These are phyloP conservation scores for Hypanus sabinus DNA, from an alignment of 2,113 vertebrate genomes.

Conservation along the genomic window DNA sequence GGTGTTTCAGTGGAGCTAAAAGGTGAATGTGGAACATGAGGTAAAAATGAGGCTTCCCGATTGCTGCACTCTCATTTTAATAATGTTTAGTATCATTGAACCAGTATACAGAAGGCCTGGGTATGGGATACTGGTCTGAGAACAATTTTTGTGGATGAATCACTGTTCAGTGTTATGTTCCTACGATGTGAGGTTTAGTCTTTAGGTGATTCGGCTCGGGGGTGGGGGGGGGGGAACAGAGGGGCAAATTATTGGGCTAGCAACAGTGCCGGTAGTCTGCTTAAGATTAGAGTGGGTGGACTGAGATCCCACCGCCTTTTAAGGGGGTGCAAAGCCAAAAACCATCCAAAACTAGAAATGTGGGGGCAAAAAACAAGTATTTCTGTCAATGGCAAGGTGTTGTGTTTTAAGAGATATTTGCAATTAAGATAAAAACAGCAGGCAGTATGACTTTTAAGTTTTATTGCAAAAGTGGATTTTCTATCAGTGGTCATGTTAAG, in stretches of 20 bases:
- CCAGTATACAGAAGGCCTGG: not conserved
- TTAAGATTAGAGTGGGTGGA: not conserved
- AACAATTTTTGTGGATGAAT: not conserved
- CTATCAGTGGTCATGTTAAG: too few species aligned
- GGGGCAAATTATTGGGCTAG: not conserved
- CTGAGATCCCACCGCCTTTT: not conserved
- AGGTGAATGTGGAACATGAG: not conserved
- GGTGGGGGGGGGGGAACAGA: not conserved
- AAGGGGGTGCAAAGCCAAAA: not conserved
- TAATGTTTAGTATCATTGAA: not conserved
- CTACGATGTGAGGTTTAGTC: not conserved
- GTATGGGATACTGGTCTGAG: not conserved
- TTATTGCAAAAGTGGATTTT: too few species aligned
- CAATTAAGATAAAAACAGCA: not conserved
- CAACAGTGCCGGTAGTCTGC: not conserved
- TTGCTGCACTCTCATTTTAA: not conserved
- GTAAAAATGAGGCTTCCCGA: not conserved
- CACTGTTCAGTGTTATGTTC: not conserved
- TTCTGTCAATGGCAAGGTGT: too few species aligned
- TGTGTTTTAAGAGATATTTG: not conserved
- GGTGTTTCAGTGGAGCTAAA: not conserved
- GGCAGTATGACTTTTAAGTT: too few species aligned
- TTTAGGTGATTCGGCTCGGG: not conserved
- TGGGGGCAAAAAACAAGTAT: not conserved
- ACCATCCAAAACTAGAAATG: not conserved